Evolutionary conservation across 2,888 invertebrate genomes (phyloP), one percentile per base, ranked within the genome.

Genomic region (Podabrus alpinus): DNA sequence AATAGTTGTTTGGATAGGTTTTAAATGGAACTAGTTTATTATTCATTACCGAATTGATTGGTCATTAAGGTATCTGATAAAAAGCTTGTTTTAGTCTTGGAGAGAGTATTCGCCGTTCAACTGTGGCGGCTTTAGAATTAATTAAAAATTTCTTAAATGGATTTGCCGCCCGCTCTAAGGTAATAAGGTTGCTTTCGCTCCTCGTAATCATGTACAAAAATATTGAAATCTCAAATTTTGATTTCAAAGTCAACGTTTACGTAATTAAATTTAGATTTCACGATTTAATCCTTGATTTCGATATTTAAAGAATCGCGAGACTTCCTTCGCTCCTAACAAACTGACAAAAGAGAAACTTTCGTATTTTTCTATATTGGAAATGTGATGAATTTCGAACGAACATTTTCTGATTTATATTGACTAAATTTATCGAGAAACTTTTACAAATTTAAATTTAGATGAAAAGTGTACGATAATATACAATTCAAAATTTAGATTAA

Each of bases 121-220:
- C 71, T 71, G 77, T 79, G n/a, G 78, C 77, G 79, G 79, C 80
- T 81, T 81, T 80, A 80, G 81, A 81, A 81, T 82, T 81, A 81
- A 82, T 82, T 82, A 82, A 82, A 82, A 82, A 77, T 81, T 82
- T 81, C 78, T 72, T 74, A 81, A 80, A 82, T 80, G 78, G 80
- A 81, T 79, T 81, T 82, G 81, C 78, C 76, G 81, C 78, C 78
- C 75, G 79, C 77, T 74, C 78, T 81, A 78, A 73, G 77, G 77
- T 73, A 74, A 78, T n/a, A 45, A 76, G 72, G 72, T 73, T 78
- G 73, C 72, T 77, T 74, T 76, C 71, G 72, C 64, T 79, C 77
- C 71, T 77, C 66, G 70, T 74, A 79, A 77, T 80, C 79, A 75
- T 80, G 77, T 80, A 80, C 78, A 79, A 79, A 80, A 76, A 79